Base-by-base conservation (phyloP, 2,888 invertebrate genomes). In the Nomada flava region DNA sequence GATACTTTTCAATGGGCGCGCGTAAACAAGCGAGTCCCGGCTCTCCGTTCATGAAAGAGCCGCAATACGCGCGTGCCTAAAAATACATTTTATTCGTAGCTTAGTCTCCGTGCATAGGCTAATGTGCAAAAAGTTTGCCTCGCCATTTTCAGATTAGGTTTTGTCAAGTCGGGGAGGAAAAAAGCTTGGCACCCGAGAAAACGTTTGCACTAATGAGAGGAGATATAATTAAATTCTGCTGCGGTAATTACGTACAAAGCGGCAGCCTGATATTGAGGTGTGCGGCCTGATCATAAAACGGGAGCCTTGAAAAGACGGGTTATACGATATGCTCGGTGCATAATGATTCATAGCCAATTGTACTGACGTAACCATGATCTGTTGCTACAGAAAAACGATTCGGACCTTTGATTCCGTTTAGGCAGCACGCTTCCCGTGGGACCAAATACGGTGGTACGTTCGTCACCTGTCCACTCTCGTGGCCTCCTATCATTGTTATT, bases 301-400 rank as follows among this genome's bases (percentile, higher is more conserved):
- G 67, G 73, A 86, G 79, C 85, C 90, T 89, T 89, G 89, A 86
- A 89, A 83, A 86, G 75, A 77, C 79, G 65, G 82, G 86, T 84
- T 87, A 88, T 84, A 86, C 69, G 83, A 90, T 88, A 88, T 83
- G 77, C 60, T 73, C 42, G 52, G 68, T 70, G 77, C 79, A 71
- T 88, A 86, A 81, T 89, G 90, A 91, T 89, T 91, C 87, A 88
- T 89, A 83, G 74, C 50, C 84, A 84, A 90, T 89, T 82, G 76
- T 53, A 67, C 76, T 90, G 86, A 90, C 85, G 85, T 90, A 85
- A 90, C 76, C 79, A 55, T 55, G n/a, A 63, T 77, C 70, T 69
- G 65, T 42, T 68, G 76, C 62, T 23, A 79, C 74, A 60, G 79
- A 67, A 77, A 83, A 79, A 84, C 84, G 79, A 79, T 65, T 71